phyloP scores from a whole-genome alignment of 2,113 vertebrate genomes.

The Orycteropus afer region DNA sequence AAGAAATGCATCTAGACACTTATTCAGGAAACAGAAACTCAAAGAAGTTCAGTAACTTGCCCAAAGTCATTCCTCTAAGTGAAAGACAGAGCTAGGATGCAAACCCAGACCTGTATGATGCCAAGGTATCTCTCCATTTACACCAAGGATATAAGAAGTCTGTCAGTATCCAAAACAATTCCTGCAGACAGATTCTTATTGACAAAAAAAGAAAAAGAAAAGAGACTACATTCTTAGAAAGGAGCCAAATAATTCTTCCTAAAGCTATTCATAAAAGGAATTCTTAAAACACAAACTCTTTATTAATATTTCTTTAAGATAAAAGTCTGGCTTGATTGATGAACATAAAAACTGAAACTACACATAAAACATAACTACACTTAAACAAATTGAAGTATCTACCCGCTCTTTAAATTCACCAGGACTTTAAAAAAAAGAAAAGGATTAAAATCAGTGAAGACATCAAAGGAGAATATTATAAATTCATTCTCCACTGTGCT shows the following conservation, averaged over 20 bases:
- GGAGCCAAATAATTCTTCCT: constrained; percentile 15
- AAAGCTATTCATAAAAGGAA: constrained; percentile 34
- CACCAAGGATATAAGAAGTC: not conserved
- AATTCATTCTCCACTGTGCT: not conserved
- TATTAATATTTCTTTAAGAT: not conserved
- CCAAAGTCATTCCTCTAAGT: not conserved
- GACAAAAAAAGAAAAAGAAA: constrained; percentile 1
- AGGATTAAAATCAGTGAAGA: not conserved
- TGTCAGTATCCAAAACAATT: not conserved
- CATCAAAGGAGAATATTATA: not conserved
- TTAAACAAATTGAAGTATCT: not conserved
- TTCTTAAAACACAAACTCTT: not conserved
- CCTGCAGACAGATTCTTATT: not conserved
- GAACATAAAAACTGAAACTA: constrained; percentile 19
- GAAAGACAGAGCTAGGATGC: not conserved
- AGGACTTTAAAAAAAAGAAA: not conserved
- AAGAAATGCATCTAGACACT: not conserved
- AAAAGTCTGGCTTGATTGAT: constrained; percentile 9
- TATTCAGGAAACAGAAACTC: not conserved
- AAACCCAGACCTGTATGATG: not conserved
- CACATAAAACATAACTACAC: not conserved
- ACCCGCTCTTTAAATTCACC: not conserved
- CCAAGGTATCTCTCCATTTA: not conserved
- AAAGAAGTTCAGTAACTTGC: not conserved
- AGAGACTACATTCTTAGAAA: not conserved